Evolutionary conservation across 2,888 invertebrate species (phyloP).

Genomic region (Cheilosia impressa): DNA sequence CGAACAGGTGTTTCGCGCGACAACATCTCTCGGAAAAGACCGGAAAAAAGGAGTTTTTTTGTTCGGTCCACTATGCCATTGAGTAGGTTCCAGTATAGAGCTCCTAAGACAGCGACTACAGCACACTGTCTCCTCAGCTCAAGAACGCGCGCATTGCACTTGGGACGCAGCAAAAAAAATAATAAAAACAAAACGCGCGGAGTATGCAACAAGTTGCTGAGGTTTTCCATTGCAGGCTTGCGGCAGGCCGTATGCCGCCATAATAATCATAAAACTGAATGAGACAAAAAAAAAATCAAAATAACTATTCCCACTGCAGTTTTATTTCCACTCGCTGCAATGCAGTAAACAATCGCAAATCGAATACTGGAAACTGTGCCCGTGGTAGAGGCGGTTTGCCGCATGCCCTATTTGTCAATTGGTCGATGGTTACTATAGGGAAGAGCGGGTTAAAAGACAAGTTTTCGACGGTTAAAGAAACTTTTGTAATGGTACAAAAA

Average conservation of each 20-base stretch:
- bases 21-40: slow-evolving; percentile 69
- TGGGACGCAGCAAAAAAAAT: background rate
- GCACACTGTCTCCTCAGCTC: slow-evolving; percentile 47
- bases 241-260: slow-evolving; percentile 70
- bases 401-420: slow-evolving; percentile 20
- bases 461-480: too few species aligned
- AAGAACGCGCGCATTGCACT: slow-evolving; percentile 51
- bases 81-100: slow-evolving; percentile 37
- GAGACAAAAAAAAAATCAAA: background rate
- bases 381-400: background rate
- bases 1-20: slow-evolving; percentile 74
- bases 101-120: slow-evolving; percentile 13
- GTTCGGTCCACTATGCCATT: slow-evolving; percentile 25
- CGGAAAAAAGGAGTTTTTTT: slow-evolving; percentile 63
- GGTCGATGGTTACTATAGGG: too few species aligned
- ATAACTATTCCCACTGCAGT: slow-evolving; percentile 19
- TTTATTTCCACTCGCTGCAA: background rate
- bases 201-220: slow-evolving; percentile 65
- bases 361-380: slow-evolving; percentile 19
- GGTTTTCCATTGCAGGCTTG: slow-evolving; percentile 53
- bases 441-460: too few species aligned
- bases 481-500: too few species aligned
- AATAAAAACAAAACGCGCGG: background rate
- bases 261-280: slow-evolving; percentile 37
- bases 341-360: slow-evolving; percentile 17